phyloP scores from a whole-genome alignment of 2,888 invertebrate species.

The Lasius fuliginosus region DNA sequence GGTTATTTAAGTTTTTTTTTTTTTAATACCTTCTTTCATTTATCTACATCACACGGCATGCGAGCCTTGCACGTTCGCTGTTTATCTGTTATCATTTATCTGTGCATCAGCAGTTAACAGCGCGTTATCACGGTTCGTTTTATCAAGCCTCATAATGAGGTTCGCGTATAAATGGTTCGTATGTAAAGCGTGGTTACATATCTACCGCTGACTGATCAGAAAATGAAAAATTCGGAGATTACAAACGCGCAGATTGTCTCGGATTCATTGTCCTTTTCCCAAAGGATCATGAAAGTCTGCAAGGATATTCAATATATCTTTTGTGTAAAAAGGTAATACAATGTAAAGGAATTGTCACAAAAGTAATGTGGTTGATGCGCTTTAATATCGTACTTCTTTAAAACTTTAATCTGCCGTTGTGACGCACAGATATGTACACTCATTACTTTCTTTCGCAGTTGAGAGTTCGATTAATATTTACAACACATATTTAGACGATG shows the following conservation, averaged over 20 bases:
- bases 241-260: constrained; percentile 1
- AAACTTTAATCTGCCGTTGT: constrained; percentile 51
- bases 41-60: constrained; percentile 41
- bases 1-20: constrained; percentile 36
- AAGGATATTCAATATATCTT: constrained; percentile 4
- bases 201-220: constrained; percentile 13
- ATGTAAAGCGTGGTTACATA: constrained; percentile 16
- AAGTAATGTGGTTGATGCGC: not conserved
- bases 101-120: constrained; percentile 37
- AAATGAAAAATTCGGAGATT: not conserved
- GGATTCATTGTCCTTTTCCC: not conserved
- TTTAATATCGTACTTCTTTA: constrained; percentile 22
- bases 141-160: constrained; percentile 45
- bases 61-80: constrained; percentile 14
- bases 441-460: constrained; percentile 42
- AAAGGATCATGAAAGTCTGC: not conserved
- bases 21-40: constrained; percentile 30
- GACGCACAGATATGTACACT: constrained; percentile 47
- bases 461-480: constrained; percentile 66
- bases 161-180: constrained; percentile 38
- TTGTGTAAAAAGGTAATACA: not conserved
- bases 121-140: constrained; percentile 44
- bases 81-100: constrained; percentile 55
- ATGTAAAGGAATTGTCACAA: not conserved
- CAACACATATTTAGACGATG: constrained; percentile 42